A percentile compares a stretch with the other conserved stretches of the same genome.
Conservation (phyloP, 2,113 vertebrate genomes). For the Spheniscus mendiculus region DNA sequence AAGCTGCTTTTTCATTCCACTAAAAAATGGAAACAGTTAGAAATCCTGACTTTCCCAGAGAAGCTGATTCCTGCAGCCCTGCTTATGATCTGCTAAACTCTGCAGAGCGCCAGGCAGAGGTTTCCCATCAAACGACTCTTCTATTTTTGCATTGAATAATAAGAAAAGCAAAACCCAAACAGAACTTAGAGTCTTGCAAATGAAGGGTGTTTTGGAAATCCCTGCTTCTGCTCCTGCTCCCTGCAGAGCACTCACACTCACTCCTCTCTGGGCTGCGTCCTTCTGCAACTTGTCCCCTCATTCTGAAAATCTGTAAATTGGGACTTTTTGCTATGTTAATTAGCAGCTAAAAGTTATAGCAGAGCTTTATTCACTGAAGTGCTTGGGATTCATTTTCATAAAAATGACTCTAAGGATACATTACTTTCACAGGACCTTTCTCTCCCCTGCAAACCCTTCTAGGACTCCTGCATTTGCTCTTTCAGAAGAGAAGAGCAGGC, state of each 20-base stretch:
- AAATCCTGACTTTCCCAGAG: constrained; percentile 37
- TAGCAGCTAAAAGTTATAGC: background rate
- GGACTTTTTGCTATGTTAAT: background rate
- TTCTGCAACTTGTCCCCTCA: background rate
- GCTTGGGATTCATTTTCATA: background rate
- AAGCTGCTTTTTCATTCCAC: constrained; percentile 9
- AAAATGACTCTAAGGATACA: background rate
- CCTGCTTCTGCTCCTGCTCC: background rate
- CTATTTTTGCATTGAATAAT: background rate
- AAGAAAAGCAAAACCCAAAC: background rate
- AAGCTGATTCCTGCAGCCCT: constrained; percentile 31
- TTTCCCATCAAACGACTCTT: background rate
- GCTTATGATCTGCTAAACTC: constrained; percentile 32
- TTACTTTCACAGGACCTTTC: background rate
- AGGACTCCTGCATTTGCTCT: background rate
- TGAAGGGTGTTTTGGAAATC: background rate
- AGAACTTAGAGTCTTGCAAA: background rate
- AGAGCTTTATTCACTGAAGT: background rate
- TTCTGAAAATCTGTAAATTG: background rate
- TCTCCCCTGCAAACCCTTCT: background rate
- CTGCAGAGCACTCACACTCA: background rate
- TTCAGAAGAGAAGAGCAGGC: background rate
- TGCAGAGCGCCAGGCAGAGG: background rate
- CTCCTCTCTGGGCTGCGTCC: background rate
- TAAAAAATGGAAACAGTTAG: constrained; percentile 30